Base-by-base conservation (phyloP, 1,140 invertebrate genomes). In the Rhynchophorus ferrugineus region DNA sequence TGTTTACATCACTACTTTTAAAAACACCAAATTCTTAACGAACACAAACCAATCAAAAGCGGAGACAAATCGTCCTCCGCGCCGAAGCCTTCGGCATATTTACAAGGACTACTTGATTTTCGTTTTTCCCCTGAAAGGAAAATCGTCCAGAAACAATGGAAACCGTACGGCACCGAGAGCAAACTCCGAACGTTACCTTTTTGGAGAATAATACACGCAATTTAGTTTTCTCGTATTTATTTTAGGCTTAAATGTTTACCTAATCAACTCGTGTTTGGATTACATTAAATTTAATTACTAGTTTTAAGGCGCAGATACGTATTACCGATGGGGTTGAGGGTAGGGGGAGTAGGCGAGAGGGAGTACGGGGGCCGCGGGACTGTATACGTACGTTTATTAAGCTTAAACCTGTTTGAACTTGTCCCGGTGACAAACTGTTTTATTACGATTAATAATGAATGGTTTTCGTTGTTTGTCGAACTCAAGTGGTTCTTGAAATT, bases 211-310 rank as follows among this genome's bases (percentile, higher is more conserved):
- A 55, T 49, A 49, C 53, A 55, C 45, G 46, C 46, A 55, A 55
- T 55, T 49, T 55, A 55, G 46, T 22, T 49, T 55, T 55, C 46
- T 55, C 49, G 45, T 55, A 55, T 55, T 55, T 49, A 44, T 49
- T 55, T 45, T 55, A 33, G 51, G 52, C 54, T 56, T 59, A 52
- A 54, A 54, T 59, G 54, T 59, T 59, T 59, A 54, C 58, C 54
- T 59, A 59, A 59, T 59, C 58, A 56, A 59, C 54, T 56, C 37
- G 18, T 56, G 58, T 59, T 59, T 59, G 49, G 58, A 59, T 47
- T 59, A 56, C 58, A 59, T 59, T 59, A 59, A 59, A 59, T 56
- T 59, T 54, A 59, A 56, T 55, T 59, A 59, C 54, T 59, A 53
- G 53, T 56, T 59, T 59, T 56, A 59, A 48, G 47, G 41, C 49